Conservation (phyloP, 2,888 invertebrate genomes). For the Drosophila diplacantha region DNA sequence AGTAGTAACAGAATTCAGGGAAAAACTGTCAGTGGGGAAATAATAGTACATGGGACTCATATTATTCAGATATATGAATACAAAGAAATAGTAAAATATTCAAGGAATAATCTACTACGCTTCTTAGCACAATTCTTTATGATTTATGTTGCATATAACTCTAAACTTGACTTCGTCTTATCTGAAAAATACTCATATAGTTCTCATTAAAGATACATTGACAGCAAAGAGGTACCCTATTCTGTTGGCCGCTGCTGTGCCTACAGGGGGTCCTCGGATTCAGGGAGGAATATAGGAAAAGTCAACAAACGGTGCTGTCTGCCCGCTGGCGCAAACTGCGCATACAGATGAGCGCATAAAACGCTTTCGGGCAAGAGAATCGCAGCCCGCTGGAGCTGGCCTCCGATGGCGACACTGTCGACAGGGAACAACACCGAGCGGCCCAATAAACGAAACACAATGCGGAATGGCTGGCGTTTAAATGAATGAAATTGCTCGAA, state of each 20-base stretch:
- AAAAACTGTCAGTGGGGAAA: not conserved
- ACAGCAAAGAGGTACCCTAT: not conserved
- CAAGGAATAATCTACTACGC: not conserved
- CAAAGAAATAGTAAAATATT: not conserved
- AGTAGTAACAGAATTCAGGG: conserved; percentile 27
- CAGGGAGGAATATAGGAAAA: conserved; percentile 39
- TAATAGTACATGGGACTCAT: not conserved
- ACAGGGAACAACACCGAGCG: conserved; percentile 4
- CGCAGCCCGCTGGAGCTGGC: conserved; percentile 13
- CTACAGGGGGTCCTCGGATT: conserved; percentile 8
- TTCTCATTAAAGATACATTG: not conserved
- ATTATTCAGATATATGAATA: not conserved
- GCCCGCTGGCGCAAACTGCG: conserved; percentile 44
- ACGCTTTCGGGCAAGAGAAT: conserved; percentile 43
- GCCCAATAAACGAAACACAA: conserved; percentile 42
- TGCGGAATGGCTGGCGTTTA: conserved; percentile 60
- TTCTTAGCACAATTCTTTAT: too few relatives aligned
- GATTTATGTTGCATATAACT: not conserved
- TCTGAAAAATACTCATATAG: too few relatives aligned
- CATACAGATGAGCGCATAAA: conserved; percentile 49
- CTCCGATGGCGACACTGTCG: conserved; percentile 10
- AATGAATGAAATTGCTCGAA: conserved; percentile 67
- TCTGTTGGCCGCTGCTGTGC: conserved; percentile 6
- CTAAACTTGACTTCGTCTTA: not conserved
- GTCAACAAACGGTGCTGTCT: conserved; percentile 51